Percentiles rank a stretch among this genome's conserved stretches.
These are phyloP conservation scores for Bubo blakistoni DNA, from an alignment of 2,113 vertebrate species.

Conservation along the genomic window DNA sequence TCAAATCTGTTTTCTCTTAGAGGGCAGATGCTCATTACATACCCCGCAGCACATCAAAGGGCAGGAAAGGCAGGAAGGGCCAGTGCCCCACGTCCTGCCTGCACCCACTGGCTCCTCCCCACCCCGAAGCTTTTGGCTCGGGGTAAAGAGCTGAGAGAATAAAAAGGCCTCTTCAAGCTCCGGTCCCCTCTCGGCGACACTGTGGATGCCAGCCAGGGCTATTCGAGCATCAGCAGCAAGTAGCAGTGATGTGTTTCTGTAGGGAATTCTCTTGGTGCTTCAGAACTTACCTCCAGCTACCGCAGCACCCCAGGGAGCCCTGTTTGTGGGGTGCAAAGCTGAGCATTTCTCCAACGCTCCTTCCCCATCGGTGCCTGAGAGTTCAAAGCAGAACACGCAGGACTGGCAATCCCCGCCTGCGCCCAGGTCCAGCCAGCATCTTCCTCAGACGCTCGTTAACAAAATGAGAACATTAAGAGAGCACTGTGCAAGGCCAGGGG, in stretches of 20 bases:
- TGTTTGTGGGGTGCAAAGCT: not conserved
- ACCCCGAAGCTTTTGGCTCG: not conserved
- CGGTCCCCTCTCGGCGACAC: fast-evolving
- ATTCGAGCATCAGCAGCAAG: not conserved
- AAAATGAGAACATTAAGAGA: not conserved
- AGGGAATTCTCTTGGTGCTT: not conserved
- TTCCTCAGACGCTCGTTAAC: not conserved
- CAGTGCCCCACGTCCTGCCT: not conserved
- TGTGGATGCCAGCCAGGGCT: not conserved
- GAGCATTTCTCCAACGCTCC: not conserved
- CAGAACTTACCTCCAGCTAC: not conserved
- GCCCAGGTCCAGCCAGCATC: not conserved
- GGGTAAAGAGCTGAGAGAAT: not conserved
- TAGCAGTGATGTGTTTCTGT: not conserved
- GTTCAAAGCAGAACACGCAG: not conserved
- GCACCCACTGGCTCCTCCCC: not conserved
- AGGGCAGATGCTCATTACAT: slow-evolving; percentile 48
- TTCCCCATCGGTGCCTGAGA: not conserved
- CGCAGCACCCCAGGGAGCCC: not conserved
- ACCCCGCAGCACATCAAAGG: slow-evolving; percentile 35
- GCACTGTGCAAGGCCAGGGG: not conserved
- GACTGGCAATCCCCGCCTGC: not conserved
- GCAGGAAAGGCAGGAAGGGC: not conserved
- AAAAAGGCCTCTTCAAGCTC: not conserved
- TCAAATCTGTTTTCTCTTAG: slow-evolving; percentile 56